Evolutionary conservation across 2,113 vertebrate genomes (phyloP), one percentile per base, ranked within the genome.

Genomic region (Phaetusa simplex): DNA sequence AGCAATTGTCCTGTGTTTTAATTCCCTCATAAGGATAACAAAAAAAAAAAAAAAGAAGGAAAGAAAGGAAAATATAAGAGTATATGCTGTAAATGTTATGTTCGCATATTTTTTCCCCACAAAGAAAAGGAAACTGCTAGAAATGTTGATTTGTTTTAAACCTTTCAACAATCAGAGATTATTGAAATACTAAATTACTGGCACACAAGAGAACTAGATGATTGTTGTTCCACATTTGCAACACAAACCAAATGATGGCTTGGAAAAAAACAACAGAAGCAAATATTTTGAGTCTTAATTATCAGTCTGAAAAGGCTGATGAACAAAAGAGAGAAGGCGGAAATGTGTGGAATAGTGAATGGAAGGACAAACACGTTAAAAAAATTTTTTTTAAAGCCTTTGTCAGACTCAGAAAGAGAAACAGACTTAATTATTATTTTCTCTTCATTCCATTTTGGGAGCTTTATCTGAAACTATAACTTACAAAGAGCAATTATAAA

Each of bases 401-500:
- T 97, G 94, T 96, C 95, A 97, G 81, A 71, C 90, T 96, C 83
- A 62, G 66, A 98, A 97, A 97, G 89, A 95, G 97, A 98, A 97
- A 96, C 64, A 92, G 96, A 97, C 88, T 96, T 98, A 95, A 97
- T 96, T 97, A 96, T 95, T 95, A 92, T 97, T 97, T 98, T 98
- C 94, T 96, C 95, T 89, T 94, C 93, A 82, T 97, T 97, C 94
- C 96, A 96, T 97, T 98, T 98, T 94, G 66, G 96, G 95, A 97
- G 97, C 92, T 98, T 98, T 97, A 97, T 98, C 97, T 98, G 94
- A 96, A 97, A 93, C 98, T 97, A 94, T 98, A 98, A 97, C 97
- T 98, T 98, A 98, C 97, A 95, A 97, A 98, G 92, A 97, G 94
- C 98, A 98, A 98, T 98, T 98, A 98, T 84, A 97, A 97, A 96